Evolutionary conservation across 1,140 invertebrate species (phyloP), one percentile per base, ranked within the genome.

Genomic region (Arctopsyche grandis): DNA sequence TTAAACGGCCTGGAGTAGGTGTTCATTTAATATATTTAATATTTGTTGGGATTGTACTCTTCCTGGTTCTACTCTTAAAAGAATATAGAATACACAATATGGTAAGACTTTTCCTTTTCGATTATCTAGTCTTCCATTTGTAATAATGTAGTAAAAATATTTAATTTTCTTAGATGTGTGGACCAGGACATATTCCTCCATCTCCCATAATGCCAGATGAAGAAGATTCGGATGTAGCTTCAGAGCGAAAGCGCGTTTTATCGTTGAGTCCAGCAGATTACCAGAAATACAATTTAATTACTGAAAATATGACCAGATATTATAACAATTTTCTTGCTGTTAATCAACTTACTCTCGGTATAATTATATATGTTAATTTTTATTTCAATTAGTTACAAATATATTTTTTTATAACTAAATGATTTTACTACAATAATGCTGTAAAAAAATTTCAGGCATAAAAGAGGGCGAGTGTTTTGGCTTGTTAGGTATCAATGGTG

Each of bases 401-500:
- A n/a, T n/a, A n/a, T n/a, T n/a, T n/a, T n/a, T n/a, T n/a, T n/a
- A n/a, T n/a, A n/a, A n/a, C n/a, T n/a, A n/a, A n/a, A n/a, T n/a
- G n/a, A n/a, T n/a, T 24, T 21, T 74, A 21, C 9, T 26, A 21
- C 5, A 56, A 22, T 26, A 26, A 74, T 52, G 21, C 10, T 9
- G 24, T 9, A 24, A 10, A 3, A 16, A 58, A 5, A 29, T 77
- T 81, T 19, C 29, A 88, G 87, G 83, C 78, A 86, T 89, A 1
- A 85, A 84, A 69, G 85, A 87, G 78, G 82, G 81, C 0, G 88
- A 98, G 88, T 98, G 96, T 84, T 98, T 98, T 86, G 97, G 97
- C 0, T 86, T 99, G 44, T 88, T 99, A 26, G 97, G 97, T 10
- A 91, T 95, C 1, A 97, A 97, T 86, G 95, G 95, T n/a, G 94